Conservation (phyloP, 1,140 invertebrate species). For the Brachionus koreanus region DNA sequence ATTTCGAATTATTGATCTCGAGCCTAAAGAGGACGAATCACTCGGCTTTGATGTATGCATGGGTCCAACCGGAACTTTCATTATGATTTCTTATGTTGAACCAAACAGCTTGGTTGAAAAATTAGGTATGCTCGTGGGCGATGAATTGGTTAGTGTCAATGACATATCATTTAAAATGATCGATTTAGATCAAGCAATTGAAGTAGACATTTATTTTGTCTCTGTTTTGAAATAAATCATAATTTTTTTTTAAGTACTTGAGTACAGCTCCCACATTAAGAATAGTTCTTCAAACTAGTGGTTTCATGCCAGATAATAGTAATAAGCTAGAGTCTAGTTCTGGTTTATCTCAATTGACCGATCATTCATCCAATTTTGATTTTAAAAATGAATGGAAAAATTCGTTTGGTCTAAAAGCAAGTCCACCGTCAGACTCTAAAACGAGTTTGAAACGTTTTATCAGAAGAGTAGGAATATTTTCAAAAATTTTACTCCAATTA, state of each 20-base stretch:
- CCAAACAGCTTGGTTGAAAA: slow-evolving; percentile 22
- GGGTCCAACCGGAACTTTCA: slow-evolving; percentile 41
- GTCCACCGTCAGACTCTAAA: slow-evolving; percentile 24
- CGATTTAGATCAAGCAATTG: slow-evolving; percentile 32
- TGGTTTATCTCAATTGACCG: background rate
- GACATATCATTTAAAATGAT: slow-evolving; percentile 44
- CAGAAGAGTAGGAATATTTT: background rate
- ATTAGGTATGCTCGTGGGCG: slow-evolving; percentile 18
- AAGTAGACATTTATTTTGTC: background rate
- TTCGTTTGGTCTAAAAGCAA: background rate
- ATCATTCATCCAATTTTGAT: slow-evolving; percentile 19
- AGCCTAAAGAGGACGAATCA: slow-evolving; percentile 42
- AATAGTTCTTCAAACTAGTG: slow-evolving; percentile 33
- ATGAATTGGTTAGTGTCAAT: slow-evolving; percentile 44
- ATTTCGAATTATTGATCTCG: slow-evolving; percentile 33
- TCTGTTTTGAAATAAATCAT: background rate
- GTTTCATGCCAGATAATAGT: slow-evolving; percentile 36
- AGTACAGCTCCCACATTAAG: slow-evolving; percentile 15
- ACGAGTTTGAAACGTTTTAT: background rate
- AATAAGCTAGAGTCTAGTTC: background rate
- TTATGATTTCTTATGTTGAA: slow-evolving; percentile 43
- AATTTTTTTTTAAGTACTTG: background rate
- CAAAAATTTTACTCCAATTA: background rate
- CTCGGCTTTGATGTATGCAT: slow-evolving; percentile 38
- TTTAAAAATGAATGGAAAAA: slow-evolving; percentile 38